Percentiles rank a stretch among this genome's conserved stretches.
phyloP scores from a whole-genome alignment of 2,888 invertebrate species.

The Ephialtes manifestator region DNA sequence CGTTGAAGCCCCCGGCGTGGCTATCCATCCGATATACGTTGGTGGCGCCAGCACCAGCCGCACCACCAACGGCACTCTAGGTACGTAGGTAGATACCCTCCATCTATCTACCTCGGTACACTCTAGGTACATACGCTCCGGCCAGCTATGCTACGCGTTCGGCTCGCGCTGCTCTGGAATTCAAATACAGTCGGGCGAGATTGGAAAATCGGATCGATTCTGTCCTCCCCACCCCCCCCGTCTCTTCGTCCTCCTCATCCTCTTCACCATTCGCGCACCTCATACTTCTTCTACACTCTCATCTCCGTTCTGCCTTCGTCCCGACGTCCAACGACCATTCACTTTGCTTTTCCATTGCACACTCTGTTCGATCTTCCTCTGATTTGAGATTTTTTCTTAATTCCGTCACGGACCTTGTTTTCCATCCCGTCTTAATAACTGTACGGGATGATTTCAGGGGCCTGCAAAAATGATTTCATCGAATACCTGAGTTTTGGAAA shows the following conservation, averaged over 20 bases:
- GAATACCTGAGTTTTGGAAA: too few species aligned
- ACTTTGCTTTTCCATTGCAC: conserved; percentile 26
- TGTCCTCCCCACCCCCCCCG: conserved; percentile 67
- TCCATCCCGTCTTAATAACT: not conserved
- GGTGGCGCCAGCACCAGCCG: conserved; percentile 42
- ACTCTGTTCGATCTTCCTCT: conserved; percentile 48
- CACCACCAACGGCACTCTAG: conserved; percentile 45
- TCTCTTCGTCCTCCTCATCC: conserved; percentile 60
- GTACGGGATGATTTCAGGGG: not conserved
- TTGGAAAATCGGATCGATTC: conserved; percentile 84
- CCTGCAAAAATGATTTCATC: not conserved
- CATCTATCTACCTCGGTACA: conserved; percentile 58
- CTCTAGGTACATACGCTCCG: conserved; percentile 43
- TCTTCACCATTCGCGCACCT: conserved; percentile 62
- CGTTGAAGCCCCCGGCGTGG: conserved; percentile 33
- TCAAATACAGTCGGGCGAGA: conserved; percentile 82
- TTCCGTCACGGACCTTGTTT: conserved; percentile 9
- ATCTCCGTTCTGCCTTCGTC: conserved; percentile 44
- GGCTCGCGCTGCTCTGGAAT: conserved; percentile 78
- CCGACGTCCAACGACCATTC: conserved; percentile 54
- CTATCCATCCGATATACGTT: conserved; percentile 53
- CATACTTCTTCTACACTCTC: conserved; percentile 62
- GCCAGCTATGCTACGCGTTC: conserved; percentile 73
- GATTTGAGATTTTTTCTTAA: conserved; percentile 33
- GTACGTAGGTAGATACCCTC: conserved; percentile 37